Evolutionary conservation across 2,888 invertebrate genomes (phyloP).

Genomic region (Chromoteleia sp.): DNA sequence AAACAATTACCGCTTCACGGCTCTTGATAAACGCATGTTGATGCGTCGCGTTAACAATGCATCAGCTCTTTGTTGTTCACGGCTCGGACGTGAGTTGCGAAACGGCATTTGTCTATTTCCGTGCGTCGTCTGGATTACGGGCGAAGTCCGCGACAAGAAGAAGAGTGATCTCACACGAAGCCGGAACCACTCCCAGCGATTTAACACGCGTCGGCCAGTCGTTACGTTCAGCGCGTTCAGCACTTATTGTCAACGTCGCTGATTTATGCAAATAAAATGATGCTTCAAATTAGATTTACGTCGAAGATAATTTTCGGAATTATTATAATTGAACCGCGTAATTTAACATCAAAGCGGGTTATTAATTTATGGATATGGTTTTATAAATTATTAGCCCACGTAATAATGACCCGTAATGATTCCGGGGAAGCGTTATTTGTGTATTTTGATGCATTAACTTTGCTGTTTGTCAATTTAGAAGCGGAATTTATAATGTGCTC

Average conservation of each 20-base stretch:
- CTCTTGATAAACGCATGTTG: slow-evolving; percentile 42
- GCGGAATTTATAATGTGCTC: slow-evolving; percentile 15
- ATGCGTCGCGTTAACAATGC: slow-evolving; percentile 47
- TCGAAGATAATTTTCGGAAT: slow-evolving; percentile 57
- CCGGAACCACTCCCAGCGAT: slow-evolving; percentile 65
- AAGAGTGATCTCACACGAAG: slow-evolving; percentile 53
- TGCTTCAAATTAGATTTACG: slow-evolving; percentile 58
- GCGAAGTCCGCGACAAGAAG: slow-evolving; percentile 10
- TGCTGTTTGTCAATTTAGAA: slow-evolving; percentile 57
- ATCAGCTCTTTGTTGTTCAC: slow-evolving; percentile 45
- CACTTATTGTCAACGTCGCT: slow-evolving; percentile 55
- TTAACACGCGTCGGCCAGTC: slow-evolving; percentile 59
- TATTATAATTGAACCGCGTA: slow-evolving; percentile 59
- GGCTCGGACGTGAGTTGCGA: slow-evolving; percentile 47
- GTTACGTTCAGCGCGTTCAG: slow-evolving; percentile 47
- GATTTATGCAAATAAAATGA: slow-evolving; percentile 62
- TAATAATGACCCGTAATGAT: slow-evolving; percentile 62
- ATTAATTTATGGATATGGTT: slow-evolving; percentile 63
- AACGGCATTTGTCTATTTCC: slow-evolving; percentile 65
- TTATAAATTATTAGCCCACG: slow-evolving; percentile 53
- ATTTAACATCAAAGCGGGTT: slow-evolving; percentile 63
- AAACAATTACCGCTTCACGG: slow-evolving; percentile 54
- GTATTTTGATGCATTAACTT: slow-evolving; percentile 64
- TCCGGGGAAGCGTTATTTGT: slow-evolving; percentile 59
- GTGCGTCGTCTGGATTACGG: slow-evolving; percentile 43